These are phyloP conservation scores for Calameuta filiformis DNA, from an alignment of 2,888 invertebrate species.

Conservation along the genomic window DNA sequence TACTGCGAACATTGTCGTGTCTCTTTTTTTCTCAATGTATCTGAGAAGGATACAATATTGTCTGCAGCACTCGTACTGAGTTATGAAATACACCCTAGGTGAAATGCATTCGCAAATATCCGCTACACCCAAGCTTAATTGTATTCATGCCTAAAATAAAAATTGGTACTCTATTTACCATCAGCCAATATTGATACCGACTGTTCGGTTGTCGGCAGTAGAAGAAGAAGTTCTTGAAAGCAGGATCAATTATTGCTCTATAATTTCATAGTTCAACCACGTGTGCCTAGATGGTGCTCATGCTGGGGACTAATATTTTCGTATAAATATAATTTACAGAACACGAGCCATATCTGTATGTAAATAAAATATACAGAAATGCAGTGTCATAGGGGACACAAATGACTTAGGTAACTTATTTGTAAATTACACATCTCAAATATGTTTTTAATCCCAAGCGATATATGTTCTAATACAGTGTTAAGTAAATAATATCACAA, in stretches of 20 bases:
- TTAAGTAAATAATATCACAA: too few relatives aligned
- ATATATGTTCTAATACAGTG: neutral
- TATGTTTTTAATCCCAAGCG: too few relatives aligned
- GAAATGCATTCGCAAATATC: too few relatives aligned
- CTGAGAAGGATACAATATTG: too few relatives aligned
- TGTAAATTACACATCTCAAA: too few relatives aligned
- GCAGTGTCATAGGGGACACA: neutral
- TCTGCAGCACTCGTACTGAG: too few relatives aligned
- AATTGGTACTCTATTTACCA: neutral
- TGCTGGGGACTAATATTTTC: neutral
- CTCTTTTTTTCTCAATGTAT: too few relatives aligned
- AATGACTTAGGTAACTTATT: neutral
- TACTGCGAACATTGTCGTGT: too few relatives aligned
- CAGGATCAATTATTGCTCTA: neutral
- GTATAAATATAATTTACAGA: neutral
- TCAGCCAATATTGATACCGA: neutral
- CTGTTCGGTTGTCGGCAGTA: neutral
- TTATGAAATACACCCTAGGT: too few relatives aligned
- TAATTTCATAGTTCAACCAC: neutral
- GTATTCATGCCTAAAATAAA: neutral
- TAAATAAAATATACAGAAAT: neutral
- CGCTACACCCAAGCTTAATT: too few relatives aligned
- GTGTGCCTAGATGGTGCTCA: neutral
- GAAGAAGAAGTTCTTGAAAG: neutral
- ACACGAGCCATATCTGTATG: neutral